phyloP scores from a whole-genome alignment of 2,113 vertebrate genomes.

The Callorhinus ursinus region DNA sequence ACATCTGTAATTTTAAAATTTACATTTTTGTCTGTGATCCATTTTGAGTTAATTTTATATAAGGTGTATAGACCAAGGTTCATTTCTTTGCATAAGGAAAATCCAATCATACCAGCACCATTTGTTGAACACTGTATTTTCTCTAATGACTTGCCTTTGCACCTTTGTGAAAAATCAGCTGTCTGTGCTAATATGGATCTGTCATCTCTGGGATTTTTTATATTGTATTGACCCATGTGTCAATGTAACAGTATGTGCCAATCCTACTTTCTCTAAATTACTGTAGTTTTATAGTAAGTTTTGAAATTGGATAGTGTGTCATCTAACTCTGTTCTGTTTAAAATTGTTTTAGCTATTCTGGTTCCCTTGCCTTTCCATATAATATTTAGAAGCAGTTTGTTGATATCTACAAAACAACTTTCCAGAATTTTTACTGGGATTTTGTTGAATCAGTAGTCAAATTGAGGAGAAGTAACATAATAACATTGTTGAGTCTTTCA shows the following conservation, averaged over 20 bases:
- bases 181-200: not conserved
- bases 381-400: not conserved
- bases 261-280: not conserved
- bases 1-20: not conserved
- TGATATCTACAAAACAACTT: not conserved
- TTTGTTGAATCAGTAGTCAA: not conserved
- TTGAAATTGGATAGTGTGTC: not conserved
- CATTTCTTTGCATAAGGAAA: not conserved
- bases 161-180: not conserved
- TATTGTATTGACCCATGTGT: not conserved
- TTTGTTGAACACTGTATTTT: not conserved
- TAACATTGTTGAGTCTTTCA: not conserved
- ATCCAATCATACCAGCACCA: not conserved
- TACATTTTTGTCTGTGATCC: not conserved
- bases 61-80: not conserved
- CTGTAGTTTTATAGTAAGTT: not conserved
- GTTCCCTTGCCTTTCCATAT: not conserved
- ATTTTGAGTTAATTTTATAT: not conserved
- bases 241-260: not conserved
- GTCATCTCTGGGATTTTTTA: not conserved
- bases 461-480: not conserved
- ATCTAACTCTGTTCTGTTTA: not conserved
- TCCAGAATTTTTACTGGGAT: not conserved
- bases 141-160: not conserved
- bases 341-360: not conserved